Evolutionary conservation across 2,113 vertebrate genomes (phyloP), one percentile per base, ranked within the genome.

Genomic region (Lathamus discolor): DNA sequence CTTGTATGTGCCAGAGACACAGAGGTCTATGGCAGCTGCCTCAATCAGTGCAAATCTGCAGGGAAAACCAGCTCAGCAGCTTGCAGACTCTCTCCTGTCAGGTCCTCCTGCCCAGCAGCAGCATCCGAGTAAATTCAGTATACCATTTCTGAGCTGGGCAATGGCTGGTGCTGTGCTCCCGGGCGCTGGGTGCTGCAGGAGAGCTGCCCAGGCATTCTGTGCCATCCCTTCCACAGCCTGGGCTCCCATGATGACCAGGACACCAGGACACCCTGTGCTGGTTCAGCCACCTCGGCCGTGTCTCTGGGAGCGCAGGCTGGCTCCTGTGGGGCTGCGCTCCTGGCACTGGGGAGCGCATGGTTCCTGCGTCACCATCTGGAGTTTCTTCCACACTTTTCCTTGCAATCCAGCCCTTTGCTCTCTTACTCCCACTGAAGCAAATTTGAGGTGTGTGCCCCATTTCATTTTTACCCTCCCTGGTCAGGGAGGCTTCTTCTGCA

Each of bases 291-390:
- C 25, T 5, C 0, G 1, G 23, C 62, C 0, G 0, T 67, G 39
- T 13, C 44, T 46, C n/a, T 19, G 20, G 24, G 27, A 72, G 11
- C 46, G 33, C 59, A 54, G n/a, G 39, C n/a, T 64, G 70, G 37
- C 43, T 55, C 59, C 44, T 1, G 1, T 16, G 13, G 23, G 4
- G 15, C n/a, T 7, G 48, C n/a, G 48, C 59, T 72, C 52, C 69
- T 25, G 61, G 2, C 27, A 9, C 59, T 1, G 1, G 8, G 28
- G 7, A 10, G 72, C 33, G 1, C 17, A 31, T 0, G 0, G 31
- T 24, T 54, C n/a, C 48, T 62, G 23, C 27, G 17, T 68, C 61
- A 74, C 41, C 55, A 49, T 28, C 44, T 48, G 49, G 22, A 90
- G 43, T 12, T 20, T 74, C 33, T 43, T 13, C 54, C 57, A 35